Evolutionary conservation across 2,888 invertebrate species (phyloP).

Genomic region (Mimachlamys varia): DNA sequence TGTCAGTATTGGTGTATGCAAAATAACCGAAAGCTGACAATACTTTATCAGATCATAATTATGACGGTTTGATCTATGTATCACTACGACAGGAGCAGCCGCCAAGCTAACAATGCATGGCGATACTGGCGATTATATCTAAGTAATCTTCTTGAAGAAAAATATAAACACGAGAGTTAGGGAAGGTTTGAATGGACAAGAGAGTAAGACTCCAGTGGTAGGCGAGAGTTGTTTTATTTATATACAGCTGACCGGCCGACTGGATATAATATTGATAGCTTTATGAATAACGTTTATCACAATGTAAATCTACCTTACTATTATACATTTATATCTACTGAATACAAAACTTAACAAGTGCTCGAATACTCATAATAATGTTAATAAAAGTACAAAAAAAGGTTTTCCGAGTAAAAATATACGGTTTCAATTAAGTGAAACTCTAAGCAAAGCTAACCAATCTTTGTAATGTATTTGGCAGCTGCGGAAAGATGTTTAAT

Average conservation of each 20-base stretch:
- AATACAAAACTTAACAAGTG: neutral
- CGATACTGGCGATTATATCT: neutral
- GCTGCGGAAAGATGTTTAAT: neutral
- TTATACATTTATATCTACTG: neutral
- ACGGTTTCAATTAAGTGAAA: neutral
- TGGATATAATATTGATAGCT: neutral
- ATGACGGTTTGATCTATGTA: neutral
- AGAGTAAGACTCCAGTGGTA: neutral
- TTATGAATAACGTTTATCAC: neutral
- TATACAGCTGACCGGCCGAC: neutral
- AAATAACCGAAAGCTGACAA: neutral
- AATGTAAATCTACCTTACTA: neutral
- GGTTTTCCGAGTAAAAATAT: neutral
- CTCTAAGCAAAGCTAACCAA: neutral
- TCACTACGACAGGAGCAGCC: too few relatives aligned
- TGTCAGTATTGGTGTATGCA: slow-evolving; percentile 1
- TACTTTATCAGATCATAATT: neutral
- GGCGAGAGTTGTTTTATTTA: slow-evolving; percentile 15
- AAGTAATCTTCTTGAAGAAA: neutral
- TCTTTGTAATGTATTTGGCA: neutral
- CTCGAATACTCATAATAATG: neutral
- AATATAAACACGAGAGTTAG: neutral
- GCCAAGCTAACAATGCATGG: neutral
- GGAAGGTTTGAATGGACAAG: neutral
- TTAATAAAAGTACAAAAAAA: neutral